Base-by-base conservation (phyloP, 1,140 invertebrate genomes). In the Bombus pyrosoma region DNA sequence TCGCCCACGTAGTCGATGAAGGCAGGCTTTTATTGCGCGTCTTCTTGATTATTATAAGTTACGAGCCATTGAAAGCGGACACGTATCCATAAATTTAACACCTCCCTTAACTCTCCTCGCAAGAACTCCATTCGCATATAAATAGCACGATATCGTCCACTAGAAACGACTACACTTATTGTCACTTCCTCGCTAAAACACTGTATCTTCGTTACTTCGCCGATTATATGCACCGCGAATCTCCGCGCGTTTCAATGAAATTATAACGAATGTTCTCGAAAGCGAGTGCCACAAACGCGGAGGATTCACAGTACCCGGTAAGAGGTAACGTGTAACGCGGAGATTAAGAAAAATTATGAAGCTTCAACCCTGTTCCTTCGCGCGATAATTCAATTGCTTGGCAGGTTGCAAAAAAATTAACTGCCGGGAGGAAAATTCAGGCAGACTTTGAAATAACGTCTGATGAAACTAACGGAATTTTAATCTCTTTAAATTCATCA, bases 341-440 rank as follows among this genome's bases (percentile, higher is more conserved):
- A 22, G n/a, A 81, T 81, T 81, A 81, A 53, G 66, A 81, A 57
- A 28, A 57, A 81, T 53, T 71, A n/a, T 53, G 32, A 2, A 34
- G 47, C n/a, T 53, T 47, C 28, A 32, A 22, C 25, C n/a, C 9
- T 39, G 15, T 22, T 4, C 41, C 41, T 18, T 32, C 10, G 18
- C 43, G 41, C n/a, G 1, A 18, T 74, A 74, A 74, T 74, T 74
- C 43, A 53, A 74, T 53, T 34, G 3, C 41, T 9, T 32, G 32
- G 13, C 15, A 34, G 3, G 8, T 0, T 22, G 9, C 10, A 22
- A 43, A 32, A 1, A 25, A 28, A 34, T 43, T 32, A 66, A 79
- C 10, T 1, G n/a, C 8, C 15, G 32, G 8, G 1, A 32, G 34
- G 9, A 34, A 68, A 68, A 4, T 1, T 34, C 66, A 2, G 5